Conservation (phyloP, 2,888 invertebrate genomes). For the Torymus auratus region DNA sequence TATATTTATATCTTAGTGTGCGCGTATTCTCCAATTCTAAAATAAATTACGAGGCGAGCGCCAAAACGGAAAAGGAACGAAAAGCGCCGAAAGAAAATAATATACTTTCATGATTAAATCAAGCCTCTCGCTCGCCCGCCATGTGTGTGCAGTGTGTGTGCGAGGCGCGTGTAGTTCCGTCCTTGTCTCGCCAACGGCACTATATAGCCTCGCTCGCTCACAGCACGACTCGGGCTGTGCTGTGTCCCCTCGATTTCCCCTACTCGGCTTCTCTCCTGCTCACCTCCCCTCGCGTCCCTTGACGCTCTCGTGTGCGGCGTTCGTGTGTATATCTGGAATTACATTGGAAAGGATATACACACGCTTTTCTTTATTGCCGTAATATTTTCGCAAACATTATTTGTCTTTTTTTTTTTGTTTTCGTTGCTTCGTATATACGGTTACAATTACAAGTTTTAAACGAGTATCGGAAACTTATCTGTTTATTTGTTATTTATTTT, state of each 20-base stretch:
- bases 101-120: slow-evolving; percentile 59
- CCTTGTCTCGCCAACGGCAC: slow-evolving; percentile 44
- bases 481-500: background rate
- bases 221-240: slow-evolving; percentile 3
- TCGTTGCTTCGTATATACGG: background rate
- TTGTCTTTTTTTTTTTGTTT: slow-evolving; percentile 26
- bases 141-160: slow-evolving; percentile 17
- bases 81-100: slow-evolving; percentile 54
- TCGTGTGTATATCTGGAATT: slow-evolving; percentile 46
- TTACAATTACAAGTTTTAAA: slow-evolving; percentile 17
- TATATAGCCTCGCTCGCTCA: slow-evolving; percentile 16
- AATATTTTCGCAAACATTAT: slow-evolving; percentile 52
- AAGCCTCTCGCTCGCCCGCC: slow-evolving; percentile 30
- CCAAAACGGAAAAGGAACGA: slow-evolving; percentile 46
- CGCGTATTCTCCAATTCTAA: slow-evolving; percentile 38
- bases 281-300: background rate
- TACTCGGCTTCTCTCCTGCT: background rate
- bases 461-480: slow-evolving; percentile 3
- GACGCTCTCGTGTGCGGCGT: background rate
- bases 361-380: slow-evolving; percentile 56
- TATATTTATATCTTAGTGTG: too few species aligned
- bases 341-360: slow-evolving; percentile 53
- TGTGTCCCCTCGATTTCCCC: slow-evolving; percentile 20
- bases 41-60: slow-evolving; percentile 36
- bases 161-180: slow-evolving; percentile 19